Base-by-base conservation (phyloP, 1,140 invertebrate genomes). In the Nasonia vitripennis region DNA sequence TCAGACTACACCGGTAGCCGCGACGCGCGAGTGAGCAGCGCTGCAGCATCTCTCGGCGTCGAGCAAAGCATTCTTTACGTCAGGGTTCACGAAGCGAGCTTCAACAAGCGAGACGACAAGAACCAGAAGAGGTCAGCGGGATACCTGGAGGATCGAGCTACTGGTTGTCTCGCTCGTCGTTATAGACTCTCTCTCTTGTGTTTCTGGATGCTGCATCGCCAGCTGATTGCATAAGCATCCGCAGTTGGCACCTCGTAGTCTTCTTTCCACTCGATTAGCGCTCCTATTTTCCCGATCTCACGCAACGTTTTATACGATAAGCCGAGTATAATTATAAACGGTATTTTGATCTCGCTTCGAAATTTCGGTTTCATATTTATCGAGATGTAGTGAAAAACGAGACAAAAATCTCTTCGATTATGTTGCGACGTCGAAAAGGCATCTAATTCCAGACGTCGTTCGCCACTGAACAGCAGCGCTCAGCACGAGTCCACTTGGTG, bases 81-180 rank as follows among this genome's bases (percentile, higher is more conserved):
- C 90, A 90, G 89, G 78, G 86, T 89, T 91, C 89, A 87, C 85
- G 87, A 85, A 86, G 88, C 88, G 74, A 70, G 31, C 41, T 45
- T 91, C 87, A 83, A 85, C 74, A 79, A 86, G 82, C 62, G 77
- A 79, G 55, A 88, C 73, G 55, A 88, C 73, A 87, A 89, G 87
- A 90, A 88, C 88, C 86, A 88, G 89, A 88, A 90, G 88, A 91
- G 90, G 89, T 91, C 91, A 91, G 91, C 91, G 91, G 91, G 92
- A 90, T 87, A 89, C 89, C 89, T 90, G 9, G 71, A 9, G 5
- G 70, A 81, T 20, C n/a, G 27, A 14, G 84, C 78, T 85, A 85
- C 78, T 14, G 78, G 71, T 85, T 85, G 78, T 81, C 48, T 75
- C 41, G 9, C 41, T 0, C 41, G 41, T 7, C 41, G 41, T 45